A percentile compares a stretch with the other conserved stretches of the same genome.
Conservation (phyloP, 30 jellyfish, hydroid and myxozoan genomes). For the Turritopsis rubra region DNA sequence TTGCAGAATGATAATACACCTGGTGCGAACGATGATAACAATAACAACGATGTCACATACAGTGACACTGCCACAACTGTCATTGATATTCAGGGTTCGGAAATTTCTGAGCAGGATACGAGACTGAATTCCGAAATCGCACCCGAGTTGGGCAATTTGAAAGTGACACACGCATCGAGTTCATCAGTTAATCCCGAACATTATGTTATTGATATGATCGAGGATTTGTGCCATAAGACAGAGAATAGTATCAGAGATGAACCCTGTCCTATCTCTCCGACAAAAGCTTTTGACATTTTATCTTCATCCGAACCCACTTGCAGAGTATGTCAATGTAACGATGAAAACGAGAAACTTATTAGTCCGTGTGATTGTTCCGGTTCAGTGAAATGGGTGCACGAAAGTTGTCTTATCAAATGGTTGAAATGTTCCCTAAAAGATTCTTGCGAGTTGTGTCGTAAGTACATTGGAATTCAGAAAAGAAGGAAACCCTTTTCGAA, state of each 20-base stretch:
- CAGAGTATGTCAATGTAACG: constrained; percentile 58
- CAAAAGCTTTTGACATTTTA: constrained; percentile 10
- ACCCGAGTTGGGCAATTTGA: neutral
- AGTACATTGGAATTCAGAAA: constrained; percentile 28
- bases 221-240: neutral
- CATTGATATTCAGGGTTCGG: neutral
- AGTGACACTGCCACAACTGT: neutral
- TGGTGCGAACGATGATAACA: neutral
- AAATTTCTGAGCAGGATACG: neutral
- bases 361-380: constrained; percentile 67
- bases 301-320: constrained; percentile 37
- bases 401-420: constrained; percentile 63
- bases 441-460: constrained; percentile 48
- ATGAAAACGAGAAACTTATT: constrained; percentile 47
- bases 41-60: neutral
- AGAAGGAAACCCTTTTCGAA: constrained; percentile 36
- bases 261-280: neutral
- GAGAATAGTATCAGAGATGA: neutral
- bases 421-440: constrained; percentile 46
- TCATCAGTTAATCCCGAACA: neutral
- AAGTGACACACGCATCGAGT: neutral
- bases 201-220: neutral
- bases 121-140: neutral
- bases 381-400: constrained; percentile 55
- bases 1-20: neutral